Conservation (phyloP, 1,140 invertebrate genomes). For the Lordiphosa collinella region DNA sequence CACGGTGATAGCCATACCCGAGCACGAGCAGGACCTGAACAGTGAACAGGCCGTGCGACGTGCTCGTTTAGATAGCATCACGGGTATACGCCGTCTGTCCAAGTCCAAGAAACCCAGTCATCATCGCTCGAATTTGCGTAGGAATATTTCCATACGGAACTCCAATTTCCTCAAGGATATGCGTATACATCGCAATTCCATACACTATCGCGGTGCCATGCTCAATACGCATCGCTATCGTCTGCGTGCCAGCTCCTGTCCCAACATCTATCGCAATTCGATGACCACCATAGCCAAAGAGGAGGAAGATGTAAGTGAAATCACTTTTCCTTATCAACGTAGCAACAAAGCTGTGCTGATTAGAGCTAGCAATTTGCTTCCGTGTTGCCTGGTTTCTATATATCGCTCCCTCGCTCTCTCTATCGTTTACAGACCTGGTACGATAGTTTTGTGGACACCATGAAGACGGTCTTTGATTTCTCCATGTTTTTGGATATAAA, state of each 20-base stretch:
- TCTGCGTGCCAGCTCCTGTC: conserved; percentile 91
- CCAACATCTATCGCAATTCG: conserved; percentile 93
- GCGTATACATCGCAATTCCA: conserved; percentile 87
- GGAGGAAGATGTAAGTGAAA: conserved; percentile 82
- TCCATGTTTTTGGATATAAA: conserved; percentile 89
- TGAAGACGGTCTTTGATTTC: conserved; percentile 88
- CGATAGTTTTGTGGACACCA: conserved; percentile 85
- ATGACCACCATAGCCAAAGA: conserved; percentile 91
- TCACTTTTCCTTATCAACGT: no score
- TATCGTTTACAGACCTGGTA: conserved; percentile 87
- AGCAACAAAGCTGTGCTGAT: no score
- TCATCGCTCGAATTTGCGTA: conserved; percentile 65
- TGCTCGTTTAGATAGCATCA: conserved; percentile 65
- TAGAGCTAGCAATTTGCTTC: not conserved
- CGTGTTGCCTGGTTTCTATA: no score
- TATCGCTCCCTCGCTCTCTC: conserved; percentile 20
- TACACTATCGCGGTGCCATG: conserved; percentile 89
- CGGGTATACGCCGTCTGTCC: conserved; percentile 62
- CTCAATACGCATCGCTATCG: conserved; percentile 90
- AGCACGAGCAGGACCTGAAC: conserved; percentile 20
- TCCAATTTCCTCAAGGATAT: conserved; percentile 88
- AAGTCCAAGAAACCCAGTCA: conserved; percentile 63
- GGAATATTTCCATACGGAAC: conserved; percentile 74
- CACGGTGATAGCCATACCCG: conserved; percentile 60
- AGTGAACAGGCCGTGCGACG: conserved; percentile 48